These are phyloP conservation scores for Dicentrarchus labrax DNA, from an alignment of 2,113 vertebrate species.

Conservation along the genomic window DNA sequence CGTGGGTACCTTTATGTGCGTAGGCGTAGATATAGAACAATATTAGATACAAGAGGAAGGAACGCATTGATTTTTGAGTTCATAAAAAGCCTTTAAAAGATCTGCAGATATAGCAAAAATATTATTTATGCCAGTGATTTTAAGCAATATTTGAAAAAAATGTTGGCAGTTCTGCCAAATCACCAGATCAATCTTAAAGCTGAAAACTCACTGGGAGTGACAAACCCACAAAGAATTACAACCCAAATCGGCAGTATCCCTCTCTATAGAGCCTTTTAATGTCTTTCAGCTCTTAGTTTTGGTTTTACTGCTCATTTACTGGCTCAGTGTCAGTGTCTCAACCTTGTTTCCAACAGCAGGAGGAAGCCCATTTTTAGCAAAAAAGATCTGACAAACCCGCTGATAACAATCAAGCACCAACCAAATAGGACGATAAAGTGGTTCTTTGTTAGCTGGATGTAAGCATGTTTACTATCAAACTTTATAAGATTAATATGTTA, in stretches of 20 bases:
- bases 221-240: background rate
- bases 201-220: background rate
- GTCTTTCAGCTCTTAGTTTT: background rate
- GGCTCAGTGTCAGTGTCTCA: background rate
- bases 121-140: background rate
- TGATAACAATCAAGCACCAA: too few relatives aligned
- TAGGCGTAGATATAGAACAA: slow-evolving; percentile 14
- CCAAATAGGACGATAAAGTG: too few relatives aligned
- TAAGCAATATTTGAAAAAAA: background rate
- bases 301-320: background rate
- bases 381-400: too few relatives aligned
- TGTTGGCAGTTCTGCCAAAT: background rate
- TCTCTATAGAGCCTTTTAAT: background rate
- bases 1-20: background rate
- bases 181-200: background rate
- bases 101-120: background rate
- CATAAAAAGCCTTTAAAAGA: background rate
- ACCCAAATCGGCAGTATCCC: background rate
- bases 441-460: too few relatives aligned
- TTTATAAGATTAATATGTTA: too few relatives aligned
- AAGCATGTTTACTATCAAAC: too few relatives aligned
- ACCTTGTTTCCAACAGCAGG: background rate
- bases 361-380: background rate
- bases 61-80: background rate
- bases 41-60: slow-evolving; percentile 10